A percentile compares a stretch with the other conserved stretches of the same genome.
phyloP scores from a whole-genome alignment of 2,888 invertebrate species.

The Cataglyphis altisquamis region DNA sequence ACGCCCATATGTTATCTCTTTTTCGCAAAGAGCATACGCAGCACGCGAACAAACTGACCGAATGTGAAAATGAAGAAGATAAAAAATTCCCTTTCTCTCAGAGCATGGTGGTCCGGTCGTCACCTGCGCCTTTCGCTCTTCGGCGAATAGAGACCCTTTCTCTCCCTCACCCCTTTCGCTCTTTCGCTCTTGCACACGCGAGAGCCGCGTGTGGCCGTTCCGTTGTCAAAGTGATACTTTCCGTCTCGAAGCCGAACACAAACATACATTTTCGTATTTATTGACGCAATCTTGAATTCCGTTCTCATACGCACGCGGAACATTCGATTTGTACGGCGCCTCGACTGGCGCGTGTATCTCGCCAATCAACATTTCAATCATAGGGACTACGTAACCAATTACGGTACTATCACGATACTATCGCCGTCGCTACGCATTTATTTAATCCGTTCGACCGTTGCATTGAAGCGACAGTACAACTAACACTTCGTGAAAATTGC shows the following conservation, averaged over 20 bases:
- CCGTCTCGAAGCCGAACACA: constrained; percentile 51
- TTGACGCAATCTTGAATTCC: constrained; percentile 73
- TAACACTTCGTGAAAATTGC: constrained; percentile 52
- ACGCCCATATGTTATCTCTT: constrained; percentile 41
- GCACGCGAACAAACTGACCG: constrained; percentile 65
- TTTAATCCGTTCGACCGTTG: constrained; percentile 76
- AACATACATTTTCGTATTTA: constrained; percentile 75
- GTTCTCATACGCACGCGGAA: constrained; percentile 47
- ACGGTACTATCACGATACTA: constrained; percentile 79
- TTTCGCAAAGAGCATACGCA: constrained; percentile 32
- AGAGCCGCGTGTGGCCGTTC: constrained; percentile 50
- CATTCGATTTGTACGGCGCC: constrained; percentile 72
- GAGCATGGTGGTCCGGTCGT: constrained; percentile 76
- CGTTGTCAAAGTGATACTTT: constrained; percentile 72
- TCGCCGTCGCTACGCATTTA: constrained; percentile 74
- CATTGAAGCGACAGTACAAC: constrained; percentile 19
- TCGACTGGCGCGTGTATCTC: constrained; percentile 73
- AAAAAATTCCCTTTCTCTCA: constrained; percentile 70
- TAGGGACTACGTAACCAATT: constrained; percentile 80
- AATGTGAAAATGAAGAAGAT: constrained; percentile 41
- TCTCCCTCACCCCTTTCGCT: neutral
- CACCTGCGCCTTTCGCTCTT: constrained; percentile 66
- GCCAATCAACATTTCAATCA: constrained; percentile 83
- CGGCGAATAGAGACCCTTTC: constrained; percentile 3
- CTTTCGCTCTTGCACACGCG: constrained; percentile 9